A percentile compares a stretch with the other conserved stretches of the same genome.
Evolutionary conservation across 2,888 invertebrate genomes (phyloP).

Genomic region (Cosmorhoe ocellata): DNA sequence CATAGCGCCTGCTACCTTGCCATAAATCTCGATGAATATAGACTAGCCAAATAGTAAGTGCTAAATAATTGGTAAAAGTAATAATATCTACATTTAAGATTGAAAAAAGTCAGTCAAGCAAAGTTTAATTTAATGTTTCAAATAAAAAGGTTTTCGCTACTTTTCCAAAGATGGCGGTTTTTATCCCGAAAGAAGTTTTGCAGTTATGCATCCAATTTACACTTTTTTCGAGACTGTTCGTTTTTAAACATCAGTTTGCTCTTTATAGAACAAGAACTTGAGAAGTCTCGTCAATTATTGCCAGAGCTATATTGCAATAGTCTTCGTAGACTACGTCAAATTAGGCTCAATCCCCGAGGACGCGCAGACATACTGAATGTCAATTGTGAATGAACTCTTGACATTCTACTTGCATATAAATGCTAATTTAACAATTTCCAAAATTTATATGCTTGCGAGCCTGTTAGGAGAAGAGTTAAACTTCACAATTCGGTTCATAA

Average conservation of each 20-base stretch:
- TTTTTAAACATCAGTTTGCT: too few species aligned
- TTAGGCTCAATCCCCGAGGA: conserved; percentile 22
- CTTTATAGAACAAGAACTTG: too few species aligned
- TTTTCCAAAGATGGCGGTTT: conserved; percentile 22
- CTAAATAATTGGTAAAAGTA: too few species aligned
- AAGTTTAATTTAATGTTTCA: not conserved
- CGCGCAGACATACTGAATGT: conserved; percentile 27
- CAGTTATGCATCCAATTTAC: too few species aligned
- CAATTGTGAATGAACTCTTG: conserved; percentile 39
- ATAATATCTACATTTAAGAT: too few species aligned
- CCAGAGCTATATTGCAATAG: conserved; percentile 5
- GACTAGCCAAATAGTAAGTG: too few species aligned
- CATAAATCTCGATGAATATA: too few species aligned
- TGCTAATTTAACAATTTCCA: conserved; percentile 23
- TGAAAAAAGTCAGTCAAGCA: too few species aligned
- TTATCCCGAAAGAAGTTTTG: conserved; percentile 28
- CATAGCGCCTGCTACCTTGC: too few species aligned
- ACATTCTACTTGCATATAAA: conserved; percentile 37
- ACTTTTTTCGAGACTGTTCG: too few species aligned
- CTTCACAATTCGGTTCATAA: conserved; percentile 1
- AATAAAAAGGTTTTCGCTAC: conserved; percentile 11
- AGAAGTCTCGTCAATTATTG: conserved; percentile 23
- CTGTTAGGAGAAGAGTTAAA: not conserved
- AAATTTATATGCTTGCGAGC: conserved; percentile 1
- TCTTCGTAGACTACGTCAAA: conserved; percentile 7